phyloP scores from a whole-genome alignment of 2,797 vertebrate genomes.

The Merluccius polli region DNA sequence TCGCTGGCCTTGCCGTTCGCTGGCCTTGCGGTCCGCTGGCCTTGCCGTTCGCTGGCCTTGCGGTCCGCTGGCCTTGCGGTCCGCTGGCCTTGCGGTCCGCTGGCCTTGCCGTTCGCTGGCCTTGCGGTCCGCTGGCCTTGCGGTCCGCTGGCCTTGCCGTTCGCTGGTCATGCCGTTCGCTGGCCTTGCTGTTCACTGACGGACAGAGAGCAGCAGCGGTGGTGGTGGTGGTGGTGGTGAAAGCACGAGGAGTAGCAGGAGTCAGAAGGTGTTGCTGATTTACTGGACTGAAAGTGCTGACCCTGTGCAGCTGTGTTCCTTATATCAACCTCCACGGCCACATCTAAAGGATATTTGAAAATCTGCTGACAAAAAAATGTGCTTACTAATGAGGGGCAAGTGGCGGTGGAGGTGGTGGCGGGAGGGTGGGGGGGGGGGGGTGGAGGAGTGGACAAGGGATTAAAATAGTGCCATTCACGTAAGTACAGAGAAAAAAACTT shows the following conservation, averaged over 20 bases:
- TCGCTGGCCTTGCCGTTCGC: background rate
- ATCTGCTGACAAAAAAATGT: conserved; percentile 14
- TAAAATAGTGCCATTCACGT: background rate
- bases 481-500: background rate
- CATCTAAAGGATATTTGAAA: conserved; percentile 14
- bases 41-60: background rate
- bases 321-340: conserved; percentile 8
- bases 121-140: background rate
- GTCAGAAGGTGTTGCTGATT: conserved; percentile 1
- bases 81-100: background rate
- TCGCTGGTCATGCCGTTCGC: background rate
- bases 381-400: conserved; percentile 13
- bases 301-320: conserved; percentile 5
- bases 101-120: background rate
- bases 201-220: background rate
- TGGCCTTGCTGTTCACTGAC: background rate
- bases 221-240: background rate
- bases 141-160: background rate
- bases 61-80: background rate
- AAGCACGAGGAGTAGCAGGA: background rate
- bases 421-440: background rate
- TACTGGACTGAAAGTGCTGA: conserved; percentile 3
- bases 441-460: background rate
- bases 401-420: background rate
- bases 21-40: background rate